Conservation (phyloP, 2,797 vertebrate species). For the Agapornis canus region DNA sequence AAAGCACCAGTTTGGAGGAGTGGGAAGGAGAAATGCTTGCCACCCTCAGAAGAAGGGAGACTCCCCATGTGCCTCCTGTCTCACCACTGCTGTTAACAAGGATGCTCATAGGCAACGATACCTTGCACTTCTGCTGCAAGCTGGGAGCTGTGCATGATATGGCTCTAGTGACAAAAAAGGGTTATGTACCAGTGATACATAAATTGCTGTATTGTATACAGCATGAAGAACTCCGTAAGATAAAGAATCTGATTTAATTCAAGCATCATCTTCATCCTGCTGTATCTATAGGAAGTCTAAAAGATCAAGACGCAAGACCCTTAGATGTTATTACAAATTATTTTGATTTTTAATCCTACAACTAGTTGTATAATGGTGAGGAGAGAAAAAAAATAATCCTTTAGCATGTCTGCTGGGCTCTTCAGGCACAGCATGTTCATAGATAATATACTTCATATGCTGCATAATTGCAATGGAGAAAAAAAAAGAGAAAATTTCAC, state of each 20-base stretch:
- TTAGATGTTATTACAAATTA: background rate
- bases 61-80: background rate
- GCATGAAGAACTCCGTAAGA: background rate
- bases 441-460: background rate
- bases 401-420: background rate
- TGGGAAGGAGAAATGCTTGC: background rate
- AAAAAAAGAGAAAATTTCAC: background rate
- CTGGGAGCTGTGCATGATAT: background rate
- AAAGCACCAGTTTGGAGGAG: background rate
- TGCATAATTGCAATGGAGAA: background rate
- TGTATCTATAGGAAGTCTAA: background rate
- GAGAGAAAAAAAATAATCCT: background rate
- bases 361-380: background rate
- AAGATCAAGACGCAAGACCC: background rate
- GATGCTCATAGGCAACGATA: background rate
- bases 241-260: background rate
- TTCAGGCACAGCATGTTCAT: background rate
- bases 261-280: background rate
- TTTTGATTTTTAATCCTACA: background rate
- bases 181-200: background rate
- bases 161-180: background rate
- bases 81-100: background rate
- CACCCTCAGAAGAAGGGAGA: background rate
- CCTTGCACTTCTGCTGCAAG: background rate
- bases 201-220: background rate